Conservation (phyloP, 2,888 invertebrate species). For the Portevinia maculata region DNA sequence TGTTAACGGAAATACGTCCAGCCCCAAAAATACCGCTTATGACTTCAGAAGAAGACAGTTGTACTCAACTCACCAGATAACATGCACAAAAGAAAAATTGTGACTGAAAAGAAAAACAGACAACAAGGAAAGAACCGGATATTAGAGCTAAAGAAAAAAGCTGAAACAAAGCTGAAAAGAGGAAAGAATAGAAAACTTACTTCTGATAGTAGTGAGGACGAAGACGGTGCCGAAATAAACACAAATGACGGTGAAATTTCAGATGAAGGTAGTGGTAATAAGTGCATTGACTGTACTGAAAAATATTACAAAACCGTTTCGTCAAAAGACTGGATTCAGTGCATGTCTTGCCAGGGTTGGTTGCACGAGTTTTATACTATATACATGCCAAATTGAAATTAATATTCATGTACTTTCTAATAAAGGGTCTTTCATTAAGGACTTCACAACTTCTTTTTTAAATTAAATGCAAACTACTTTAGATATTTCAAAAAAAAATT, state of each 20-base stretch:
- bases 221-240: conserved; percentile 2
- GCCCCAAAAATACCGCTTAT: no score
- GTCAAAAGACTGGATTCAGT: conserved; percentile 19
- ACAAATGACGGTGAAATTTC: neutral
- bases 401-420: neutral
- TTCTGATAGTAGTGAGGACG: conserved; percentile 21
- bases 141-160: conserved; percentile 1
- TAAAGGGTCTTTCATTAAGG: no score
- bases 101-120: neutral
- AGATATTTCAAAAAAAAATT: no score
- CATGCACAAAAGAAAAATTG: neutral
- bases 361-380: no score
- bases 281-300: no score
- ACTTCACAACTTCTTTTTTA: no score
- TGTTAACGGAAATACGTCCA: no score
- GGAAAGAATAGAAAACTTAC: neutral
- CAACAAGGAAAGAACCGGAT: neutral
- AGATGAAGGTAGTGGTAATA: no score
- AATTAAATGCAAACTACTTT: no score
- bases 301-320: conserved; percentile 8
- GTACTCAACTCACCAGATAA: conserved; percentile 17
- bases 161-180: neutral
- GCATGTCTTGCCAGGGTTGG: no score
- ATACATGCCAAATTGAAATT: neutral
- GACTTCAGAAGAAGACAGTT: no score